A percentile compares a stretch with the other conserved stretches of the same genome.
These are phyloP conservation scores for Chaetorhynchus papuensis DNA, from an alignment of 2,113 vertebrate species.

Conservation along the genomic window DNA sequence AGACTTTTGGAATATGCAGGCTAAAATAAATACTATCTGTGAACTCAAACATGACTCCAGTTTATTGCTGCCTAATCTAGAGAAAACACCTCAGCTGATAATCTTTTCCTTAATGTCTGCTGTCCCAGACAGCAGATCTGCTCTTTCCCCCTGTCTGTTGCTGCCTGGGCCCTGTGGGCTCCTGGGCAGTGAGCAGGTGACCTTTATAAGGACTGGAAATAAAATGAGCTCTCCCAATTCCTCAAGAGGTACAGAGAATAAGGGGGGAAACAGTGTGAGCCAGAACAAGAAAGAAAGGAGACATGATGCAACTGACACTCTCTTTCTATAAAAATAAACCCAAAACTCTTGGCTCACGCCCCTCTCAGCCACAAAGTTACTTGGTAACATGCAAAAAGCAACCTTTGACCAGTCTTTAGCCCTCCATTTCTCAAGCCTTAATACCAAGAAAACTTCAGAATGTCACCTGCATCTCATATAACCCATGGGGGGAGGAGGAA, in stretches of 20 bases:
- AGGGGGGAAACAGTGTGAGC: not conserved
- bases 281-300: not conserved
- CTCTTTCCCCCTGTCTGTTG: not conserved
- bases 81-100: not conserved
- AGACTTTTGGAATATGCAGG: not conserved
- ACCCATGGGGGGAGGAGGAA: rapidly evolving
- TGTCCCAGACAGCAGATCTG: not conserved
- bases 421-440: not conserved
- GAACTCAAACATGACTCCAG: not conserved
- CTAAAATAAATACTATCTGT: not conserved
- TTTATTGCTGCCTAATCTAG: not conserved
- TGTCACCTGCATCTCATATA: not conserved
- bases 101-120: not conserved
- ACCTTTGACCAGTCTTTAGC: not conserved
- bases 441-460: not conserved
- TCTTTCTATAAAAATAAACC: not conserved
- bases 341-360: not conserved
- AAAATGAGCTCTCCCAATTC: not conserved
- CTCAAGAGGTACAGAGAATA: not conserved
- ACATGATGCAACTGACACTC: not conserved
- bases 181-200: not conserved
- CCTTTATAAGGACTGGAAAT: not conserved
- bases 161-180: not conserved
- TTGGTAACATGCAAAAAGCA: not conserved
- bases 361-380: not conserved